Conservation (phyloP, 2,113 vertebrate genomes). For the Xenopus laevis region DNA sequence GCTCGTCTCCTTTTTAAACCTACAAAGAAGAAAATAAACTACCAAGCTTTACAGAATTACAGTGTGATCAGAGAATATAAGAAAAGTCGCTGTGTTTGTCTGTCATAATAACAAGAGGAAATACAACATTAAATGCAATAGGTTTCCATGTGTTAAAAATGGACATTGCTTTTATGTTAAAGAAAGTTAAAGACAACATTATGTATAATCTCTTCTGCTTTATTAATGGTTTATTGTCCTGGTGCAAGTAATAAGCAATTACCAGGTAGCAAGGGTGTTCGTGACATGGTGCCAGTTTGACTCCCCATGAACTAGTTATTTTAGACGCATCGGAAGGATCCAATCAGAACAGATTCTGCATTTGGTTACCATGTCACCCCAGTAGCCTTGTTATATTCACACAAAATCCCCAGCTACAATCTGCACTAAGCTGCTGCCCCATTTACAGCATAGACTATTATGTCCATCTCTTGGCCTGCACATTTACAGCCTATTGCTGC, state of each 20-base stretch:
- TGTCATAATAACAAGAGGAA: no score
- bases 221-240: neutral
- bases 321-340: neutral
- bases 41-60: no score
- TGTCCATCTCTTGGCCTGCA: neutral
- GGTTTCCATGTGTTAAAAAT: no score
- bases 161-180: no score
- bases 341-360: slow-evolving; percentile 27
- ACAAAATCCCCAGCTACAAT: slow-evolving; percentile 14
- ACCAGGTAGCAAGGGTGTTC: neutral
- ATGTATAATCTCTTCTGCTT: no score
- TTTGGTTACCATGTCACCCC: slow-evolving; percentile 34
- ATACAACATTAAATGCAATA: no score
- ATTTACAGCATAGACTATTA: slow-evolving; percentile 12
- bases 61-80: no score
- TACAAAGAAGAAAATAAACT: no score
- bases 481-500: slow-evolving; percentile 5
- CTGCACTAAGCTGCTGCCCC: neutral
- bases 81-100: no score
- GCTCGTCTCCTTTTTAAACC: no score
- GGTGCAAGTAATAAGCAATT: neutral
- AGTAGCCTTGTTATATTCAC: slow-evolving; percentile 30
- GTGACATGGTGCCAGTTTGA: neutral
- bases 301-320: slow-evolving; percentile 21
- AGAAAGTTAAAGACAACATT: no score